These are phyloP conservation scores for Cyprinus carpio DNA, from an alignment of 2,113 vertebrate genomes.

Conservation along the genomic window DNA sequence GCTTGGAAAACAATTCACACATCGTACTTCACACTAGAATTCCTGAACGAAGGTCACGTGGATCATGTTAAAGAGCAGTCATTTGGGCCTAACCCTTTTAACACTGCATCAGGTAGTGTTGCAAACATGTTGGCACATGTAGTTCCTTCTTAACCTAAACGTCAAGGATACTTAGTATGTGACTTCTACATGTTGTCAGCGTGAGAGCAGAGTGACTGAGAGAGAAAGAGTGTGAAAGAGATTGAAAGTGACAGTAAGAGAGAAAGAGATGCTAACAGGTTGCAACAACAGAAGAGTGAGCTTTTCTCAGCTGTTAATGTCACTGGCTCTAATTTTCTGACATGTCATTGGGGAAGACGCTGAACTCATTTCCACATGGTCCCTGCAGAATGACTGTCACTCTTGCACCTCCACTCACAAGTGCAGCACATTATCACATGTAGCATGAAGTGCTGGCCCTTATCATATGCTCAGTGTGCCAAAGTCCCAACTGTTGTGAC, in stretches of 20 bases:
- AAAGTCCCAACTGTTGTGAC: background rate
- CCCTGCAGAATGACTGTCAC: slow-evolving; percentile 16
- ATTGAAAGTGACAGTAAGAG: slow-evolving; percentile 18
- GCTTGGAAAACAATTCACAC: no score
- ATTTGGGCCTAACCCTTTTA: background rate
- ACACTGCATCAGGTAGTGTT: background rate
- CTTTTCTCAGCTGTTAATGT: slow-evolving; percentile 37
- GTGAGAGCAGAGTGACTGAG: background rate
- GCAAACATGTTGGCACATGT: slow-evolving; percentile 21
- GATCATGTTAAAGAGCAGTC: background rate
- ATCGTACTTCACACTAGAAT: background rate
- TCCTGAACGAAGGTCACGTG: background rate
- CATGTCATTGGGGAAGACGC: background rate
- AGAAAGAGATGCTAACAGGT: slow-evolving; percentile 28
- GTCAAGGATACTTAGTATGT: background rate
- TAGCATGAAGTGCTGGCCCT: background rate
- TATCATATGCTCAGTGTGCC: slow-evolving; percentile 18
- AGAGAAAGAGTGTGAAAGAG: background rate
- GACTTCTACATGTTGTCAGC: background rate
- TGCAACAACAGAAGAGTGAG: slow-evolving; percentile 13
- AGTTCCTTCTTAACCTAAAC: background rate
- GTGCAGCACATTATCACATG: background rate
- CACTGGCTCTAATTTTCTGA: slow-evolving; percentile 19
- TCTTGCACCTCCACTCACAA: background rate
- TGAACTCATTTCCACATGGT: background rate